Evolutionary conservation across 2,113 vertebrate species (phyloP), one percentile per base, ranked within the genome.

Genomic region (Origma solitaria): DNA sequence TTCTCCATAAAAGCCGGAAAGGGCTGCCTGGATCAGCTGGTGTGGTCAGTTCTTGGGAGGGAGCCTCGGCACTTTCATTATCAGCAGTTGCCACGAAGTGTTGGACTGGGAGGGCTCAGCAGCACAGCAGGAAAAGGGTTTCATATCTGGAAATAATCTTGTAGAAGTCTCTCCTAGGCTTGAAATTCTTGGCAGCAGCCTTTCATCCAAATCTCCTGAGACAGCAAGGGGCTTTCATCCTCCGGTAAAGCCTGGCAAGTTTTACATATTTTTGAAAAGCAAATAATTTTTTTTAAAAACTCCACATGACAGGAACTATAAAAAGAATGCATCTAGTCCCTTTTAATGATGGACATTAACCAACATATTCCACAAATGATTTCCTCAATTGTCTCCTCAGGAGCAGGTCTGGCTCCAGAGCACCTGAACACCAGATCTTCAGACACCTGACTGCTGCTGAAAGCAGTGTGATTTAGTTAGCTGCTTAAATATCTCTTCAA

Each of bases 1-100:
- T 93, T 92, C 86, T 90, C 86, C 95, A 97, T 96, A 97, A 96
- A 97, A 57, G 95, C 93, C 80, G 95, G 96, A 97, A 97, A 95
- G 71, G 93, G 38, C 92, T 90, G 95, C 93, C 72, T 94, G 90
- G 92, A 94, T 94, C 93, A 79, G 93, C 95, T 96, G 94, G 7
- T 68, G 80, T 56, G 53, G 69, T 49, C 8, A 53, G 21, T n/a
- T 85, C 72, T 75, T 83, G 92, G 95, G 88, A 95, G 77, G 90
- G 95, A 94, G 51, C 82, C 92, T 69, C 81, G 7, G 90, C 3
- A 13, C 92, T 93, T 81, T 42, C 92, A 95, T 96, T 96, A 95
- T 97, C 96, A 96, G 95, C 88, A 93, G 10, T 82, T 11, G 9
- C 95, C 95, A 96, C 0, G 47, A 94, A 94, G 86, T 65, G 76